phyloP scores from a whole-genome alignment of 2,888 invertebrate species.

The Heterodera filipjevi region DNA sequence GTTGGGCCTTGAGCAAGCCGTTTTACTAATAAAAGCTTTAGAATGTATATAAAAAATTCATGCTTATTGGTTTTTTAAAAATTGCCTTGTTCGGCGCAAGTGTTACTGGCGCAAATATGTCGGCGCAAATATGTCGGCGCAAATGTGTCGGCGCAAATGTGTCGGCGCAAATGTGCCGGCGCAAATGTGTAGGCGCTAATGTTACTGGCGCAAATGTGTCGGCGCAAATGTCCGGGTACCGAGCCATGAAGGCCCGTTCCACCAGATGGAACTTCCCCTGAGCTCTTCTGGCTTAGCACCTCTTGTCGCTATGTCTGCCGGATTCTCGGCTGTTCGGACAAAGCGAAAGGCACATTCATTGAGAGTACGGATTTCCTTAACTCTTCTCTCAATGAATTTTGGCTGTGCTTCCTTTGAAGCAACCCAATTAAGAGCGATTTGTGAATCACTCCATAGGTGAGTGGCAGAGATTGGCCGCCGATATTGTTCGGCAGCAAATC shows the following conservation, averaged over 20 bases:
- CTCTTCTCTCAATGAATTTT: slow-evolving; percentile 27
- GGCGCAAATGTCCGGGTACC: too few species aligned
- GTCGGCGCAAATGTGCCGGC: too few species aligned
- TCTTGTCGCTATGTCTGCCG: slow-evolving; percentile 28
- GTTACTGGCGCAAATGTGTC: too few species aligned
- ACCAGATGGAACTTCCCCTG: not conserved
- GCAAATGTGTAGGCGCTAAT: too few species aligned
- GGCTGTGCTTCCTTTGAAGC: not conserved
- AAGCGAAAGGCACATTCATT: slow-evolving; percentile 1
- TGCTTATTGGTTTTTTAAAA: too few species aligned
- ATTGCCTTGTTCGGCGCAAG: too few species aligned
- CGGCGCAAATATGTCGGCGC: too few species aligned
- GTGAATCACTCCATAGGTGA: slow-evolving; percentile 19
- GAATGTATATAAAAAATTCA: too few species aligned
- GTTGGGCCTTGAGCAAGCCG: too few species aligned
- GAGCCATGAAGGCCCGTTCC: slow-evolving; percentile 27
- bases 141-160: too few species aligned
- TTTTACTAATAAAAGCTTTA: too few species aligned
- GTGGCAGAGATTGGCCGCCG: not conserved
- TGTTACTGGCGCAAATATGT: too few species aligned
- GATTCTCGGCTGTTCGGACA: slow-evolving; percentile 23
- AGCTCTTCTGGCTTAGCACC: slow-evolving; percentile 14
- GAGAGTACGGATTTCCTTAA: not conserved
- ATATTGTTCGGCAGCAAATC: slow-evolving; percentile 1
- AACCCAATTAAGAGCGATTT: slow-evolving; percentile 17